Evolutionary conservation across 1,140 invertebrate genomes (phyloP), one percentile per base, ranked within the genome.

Genomic region (Papilio polyxenes): DNA sequence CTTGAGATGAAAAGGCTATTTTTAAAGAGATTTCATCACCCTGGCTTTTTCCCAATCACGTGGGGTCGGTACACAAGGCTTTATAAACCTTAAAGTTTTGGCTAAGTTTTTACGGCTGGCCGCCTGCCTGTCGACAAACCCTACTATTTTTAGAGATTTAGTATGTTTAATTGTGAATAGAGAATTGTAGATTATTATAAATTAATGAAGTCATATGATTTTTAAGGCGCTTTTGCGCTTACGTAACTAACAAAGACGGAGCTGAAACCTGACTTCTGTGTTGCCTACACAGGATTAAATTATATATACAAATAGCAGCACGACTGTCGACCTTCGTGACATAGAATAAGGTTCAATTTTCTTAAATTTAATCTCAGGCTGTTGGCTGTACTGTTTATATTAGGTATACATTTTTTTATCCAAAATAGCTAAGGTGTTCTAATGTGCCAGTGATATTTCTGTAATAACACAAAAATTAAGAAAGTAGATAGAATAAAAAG

Each of bases 201-300:
- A 7, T 72, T 13, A 80, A 69, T 40, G 78, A 80, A 80, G 78
- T 80, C 78, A 80, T 80, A 80, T 80, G 78, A 80, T 80, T 80
- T 80, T 80, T 69, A 80, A 80, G 56, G 78, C 78, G 78, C 44
- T 80, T 80, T 80, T 65, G 53, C 37, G 37, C 78, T 80, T 80
- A 80, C 49, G 48, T 80, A 80, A 80, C 37, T 69, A 62, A 69
- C 37, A 59, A 72, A 72, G 65, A 72, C 48, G 78, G 44, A 40
- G 37, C 62, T 40, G 78, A 79, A 79, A 79, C 76, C 76, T 78
- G 49, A 76, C 48, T 76, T 76, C 51, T 11, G 31, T 62, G 53
- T 59, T 79, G 37, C 37, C 53, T 51, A 76, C 23, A 56, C 23
- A 56, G 75, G 75, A 77, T 77, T 76, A 76, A 75, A 75, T 65